Conservation (phyloP, 2,113 vertebrate genomes). For the Pomatostomus ruficeps region DNA sequence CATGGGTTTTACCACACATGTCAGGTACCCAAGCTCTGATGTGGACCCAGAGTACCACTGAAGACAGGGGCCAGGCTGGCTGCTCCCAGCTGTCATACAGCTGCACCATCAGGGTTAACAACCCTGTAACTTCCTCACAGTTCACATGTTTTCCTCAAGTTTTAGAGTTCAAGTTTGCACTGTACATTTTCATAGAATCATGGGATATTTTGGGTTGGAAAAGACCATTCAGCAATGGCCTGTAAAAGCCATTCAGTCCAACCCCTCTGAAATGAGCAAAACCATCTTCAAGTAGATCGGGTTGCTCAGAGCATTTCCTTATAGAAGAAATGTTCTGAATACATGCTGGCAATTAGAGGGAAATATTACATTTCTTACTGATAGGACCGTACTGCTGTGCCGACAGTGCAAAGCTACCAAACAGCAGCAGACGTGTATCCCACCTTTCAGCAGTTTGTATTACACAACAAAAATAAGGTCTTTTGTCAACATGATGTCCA, state of each 20-base stretch:
- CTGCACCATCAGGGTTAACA: background rate
- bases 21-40: background rate
- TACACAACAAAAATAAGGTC: background rate
- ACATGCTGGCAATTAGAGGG: background rate
- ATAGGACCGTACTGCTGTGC: background rate
- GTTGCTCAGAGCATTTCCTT: background rate
- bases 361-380: background rate
- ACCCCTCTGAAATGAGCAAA: accelerated
- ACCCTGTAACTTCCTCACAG: background rate
- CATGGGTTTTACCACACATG: background rate
- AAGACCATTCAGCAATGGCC: no score
- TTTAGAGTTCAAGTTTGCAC: background rate
- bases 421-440: background rate
- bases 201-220: background rate
- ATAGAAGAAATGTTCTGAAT: background rate
- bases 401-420: background rate
- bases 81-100: background rate
- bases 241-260: background rate
- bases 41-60: background rate
- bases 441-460: background rate
- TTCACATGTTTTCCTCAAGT: background rate
- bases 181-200: background rate
- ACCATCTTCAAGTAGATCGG: background rate
- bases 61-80: background rate
- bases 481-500: background rate